Base-by-base conservation (phyloP, 1,140 invertebrate species). In the Nomia melanderi region DNA sequence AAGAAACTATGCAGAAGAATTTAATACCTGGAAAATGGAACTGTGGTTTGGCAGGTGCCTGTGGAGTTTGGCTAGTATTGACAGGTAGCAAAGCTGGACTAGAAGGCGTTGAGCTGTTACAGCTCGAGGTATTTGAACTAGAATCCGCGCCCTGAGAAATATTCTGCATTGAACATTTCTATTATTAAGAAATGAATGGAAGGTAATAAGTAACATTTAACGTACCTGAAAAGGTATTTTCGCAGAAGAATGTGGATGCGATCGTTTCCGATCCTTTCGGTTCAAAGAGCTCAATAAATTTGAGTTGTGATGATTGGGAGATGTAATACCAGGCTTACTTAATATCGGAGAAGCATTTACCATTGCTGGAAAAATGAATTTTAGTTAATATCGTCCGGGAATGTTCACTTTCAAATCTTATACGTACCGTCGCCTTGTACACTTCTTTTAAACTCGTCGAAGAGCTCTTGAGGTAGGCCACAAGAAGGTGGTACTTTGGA, bases 71-170 rank as follows among this genome's bases (percentile, higher is more conserved):
- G 86, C 84, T 92, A 78, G 88, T 83, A 87, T 90, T 92, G 63
- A 89, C 87, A 84, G 91, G 89, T 83, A 95, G 93, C 60, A 97
- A 94, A 78, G 97, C 97, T 70, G 98, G 98, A 92, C 97, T 98
- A 84, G 97, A 98, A 79, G 98, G 98, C 74, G 98, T 98, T 77
- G 98, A 98, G 90, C 97, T 98, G 91, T 98, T 99, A 93, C 97
- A 98, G 89, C 97, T 98, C 56, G 98, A 98, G 62, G 97, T 97
- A 90, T 97, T 98, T 71, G 98, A 98, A 93, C 97, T 98, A 71
- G 97, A 98, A 92, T 97, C 97, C 53, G 94, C 95, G 80, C 93
- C 93, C 93, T 94, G 88, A 76, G 88, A 69, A 76, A 25, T 33
- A 39, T 14, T 17, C 12, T 41, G 1, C 11, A 29, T 47, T 53